Base-by-base conservation (phyloP, 2,113 vertebrate species). In the Dicrurus megarhynchus region DNA sequence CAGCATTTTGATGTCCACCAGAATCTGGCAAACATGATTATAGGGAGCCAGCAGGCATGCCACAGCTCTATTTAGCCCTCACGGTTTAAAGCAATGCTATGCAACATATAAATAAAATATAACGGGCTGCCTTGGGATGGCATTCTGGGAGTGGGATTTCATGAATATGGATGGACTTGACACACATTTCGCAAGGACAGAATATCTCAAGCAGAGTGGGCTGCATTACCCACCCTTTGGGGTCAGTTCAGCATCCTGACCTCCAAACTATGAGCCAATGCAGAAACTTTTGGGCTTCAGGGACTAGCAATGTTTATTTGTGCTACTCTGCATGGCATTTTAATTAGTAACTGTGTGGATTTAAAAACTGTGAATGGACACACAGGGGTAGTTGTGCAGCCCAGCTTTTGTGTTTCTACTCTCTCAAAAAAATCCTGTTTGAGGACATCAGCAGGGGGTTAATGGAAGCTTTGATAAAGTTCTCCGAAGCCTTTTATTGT, bases 381-480 rank as follows among this genome's bases (percentile, higher is more conserved):
- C 95, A 94, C 90, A 97, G 94, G 93, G 93, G 90, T 92, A 96
- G 94, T 97, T 90, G 95, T 97, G 94, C 49, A 97, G 94, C 90
- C 78, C 2, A 14, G 90, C 95, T 94, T 96, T 97, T 97, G 93
- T 96, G 83, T 47, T 92, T 94, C 94, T 50, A 53, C 18, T 83
- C 80, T 73, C 94, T 95, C 56, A 92, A 92, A 93, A 95, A 96
- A 95, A 76, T 91, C 53, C 77, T 87, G 89, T 93, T 97, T 96
- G 85, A 97, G 94, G 96, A 95, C 82, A 97, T 69, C 96, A 93
- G 96, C 87, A 64, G 96, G 97, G 90, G 95, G 97, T 96, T 98
- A 98, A 98, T 97, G 80, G 92, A 95, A 95, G 90, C 96, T 97
- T 97, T 98, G 96, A 98, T 96, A 97, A 97, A 95, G 95, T 96